These are phyloP conservation scores for Eidolon dupreanum DNA, from an alignment of 2,797 vertebrate genomes.

Conservation along the genomic window DNA sequence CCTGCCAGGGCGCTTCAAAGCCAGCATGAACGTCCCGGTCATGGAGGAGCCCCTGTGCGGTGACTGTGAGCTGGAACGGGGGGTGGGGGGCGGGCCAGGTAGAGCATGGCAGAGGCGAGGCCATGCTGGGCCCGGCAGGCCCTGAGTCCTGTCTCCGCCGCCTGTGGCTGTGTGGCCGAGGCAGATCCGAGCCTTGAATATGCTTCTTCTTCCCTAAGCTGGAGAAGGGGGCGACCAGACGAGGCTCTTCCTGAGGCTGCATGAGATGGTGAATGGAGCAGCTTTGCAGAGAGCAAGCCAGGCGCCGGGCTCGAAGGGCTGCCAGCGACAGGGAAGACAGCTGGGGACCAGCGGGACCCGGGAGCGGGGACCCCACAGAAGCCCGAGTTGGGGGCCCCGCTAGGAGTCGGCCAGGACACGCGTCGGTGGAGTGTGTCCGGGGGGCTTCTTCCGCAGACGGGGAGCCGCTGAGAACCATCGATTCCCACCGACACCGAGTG, in stretches of 20 bases:
- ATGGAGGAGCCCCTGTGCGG: not conserved
- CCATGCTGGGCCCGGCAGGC: fast-evolving
- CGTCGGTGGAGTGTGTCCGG: fast-evolving
- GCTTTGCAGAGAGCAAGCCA: not conserved
- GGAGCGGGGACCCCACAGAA: no score
- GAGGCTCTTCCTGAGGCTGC: no score
- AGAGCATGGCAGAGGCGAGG: fast-evolving
- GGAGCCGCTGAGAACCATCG: not conserved
- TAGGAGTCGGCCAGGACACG: not conserved
- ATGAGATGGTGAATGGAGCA: not conserved
- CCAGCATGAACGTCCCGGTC: fast-evolving
- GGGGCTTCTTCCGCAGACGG: not conserved
- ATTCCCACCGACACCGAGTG: fast-evolving
- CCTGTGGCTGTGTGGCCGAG: not conserved
- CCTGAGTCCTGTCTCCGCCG: fast-evolving
- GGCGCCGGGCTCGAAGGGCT: not conserved
- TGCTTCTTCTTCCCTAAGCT: not conserved
- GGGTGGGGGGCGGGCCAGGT: no score
- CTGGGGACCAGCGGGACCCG: no score
- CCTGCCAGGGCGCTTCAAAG: not conserved
- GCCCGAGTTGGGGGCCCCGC: no score
- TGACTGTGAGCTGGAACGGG: not conserved
- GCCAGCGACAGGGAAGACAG: no score
- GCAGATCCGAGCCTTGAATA: not conserved
- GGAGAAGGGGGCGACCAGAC: fast-evolving